Percentiles rank a stretch among this genome's conserved stretches.
Conservation (phyloP, 2,888 invertebrate genomes). For the Therioaphis trifolii region DNA sequence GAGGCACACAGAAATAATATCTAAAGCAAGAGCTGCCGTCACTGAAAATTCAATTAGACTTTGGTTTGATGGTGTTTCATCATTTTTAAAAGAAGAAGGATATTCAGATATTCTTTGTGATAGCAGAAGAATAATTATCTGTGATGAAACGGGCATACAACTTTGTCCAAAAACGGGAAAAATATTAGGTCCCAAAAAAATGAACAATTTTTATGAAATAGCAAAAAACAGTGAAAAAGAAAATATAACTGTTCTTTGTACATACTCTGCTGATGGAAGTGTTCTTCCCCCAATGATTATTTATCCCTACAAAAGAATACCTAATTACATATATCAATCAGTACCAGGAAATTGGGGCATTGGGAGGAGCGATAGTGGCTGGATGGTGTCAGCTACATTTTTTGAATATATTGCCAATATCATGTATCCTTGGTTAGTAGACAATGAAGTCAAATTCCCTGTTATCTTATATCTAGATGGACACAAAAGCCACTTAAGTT, state of each 20-base stretch:
- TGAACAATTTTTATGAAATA: slow-evolving; percentile 7
- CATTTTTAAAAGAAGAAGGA: neutral
- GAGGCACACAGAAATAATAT: no score
- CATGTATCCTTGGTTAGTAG: neutral
- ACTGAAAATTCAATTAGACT: no score
- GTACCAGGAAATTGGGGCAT: neutral
- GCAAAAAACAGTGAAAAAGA: neutral
- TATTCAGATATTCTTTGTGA: neutral
- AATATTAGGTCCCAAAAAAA: neutral
- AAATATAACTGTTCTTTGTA: neutral
- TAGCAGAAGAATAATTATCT: neutral
- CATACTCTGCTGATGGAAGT: neutral
- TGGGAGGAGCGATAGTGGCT: neutral
- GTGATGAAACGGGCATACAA: neutral
- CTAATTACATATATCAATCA: neutral
- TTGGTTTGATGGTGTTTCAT: no score
- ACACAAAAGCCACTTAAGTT: no score
- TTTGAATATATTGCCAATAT: slow-evolving; percentile 9
- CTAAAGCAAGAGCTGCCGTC: no score
- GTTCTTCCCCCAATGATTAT: neutral
- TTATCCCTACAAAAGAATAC: slow-evolving; percentile 6
- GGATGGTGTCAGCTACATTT: neutral
- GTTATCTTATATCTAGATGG: neutral
- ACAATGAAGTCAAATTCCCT: neutral
- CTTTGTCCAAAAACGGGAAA: neutral